Evolutionary conservation across 2,888 invertebrate species (phyloP).

Genomic region (Cetonia aurata): DNA sequence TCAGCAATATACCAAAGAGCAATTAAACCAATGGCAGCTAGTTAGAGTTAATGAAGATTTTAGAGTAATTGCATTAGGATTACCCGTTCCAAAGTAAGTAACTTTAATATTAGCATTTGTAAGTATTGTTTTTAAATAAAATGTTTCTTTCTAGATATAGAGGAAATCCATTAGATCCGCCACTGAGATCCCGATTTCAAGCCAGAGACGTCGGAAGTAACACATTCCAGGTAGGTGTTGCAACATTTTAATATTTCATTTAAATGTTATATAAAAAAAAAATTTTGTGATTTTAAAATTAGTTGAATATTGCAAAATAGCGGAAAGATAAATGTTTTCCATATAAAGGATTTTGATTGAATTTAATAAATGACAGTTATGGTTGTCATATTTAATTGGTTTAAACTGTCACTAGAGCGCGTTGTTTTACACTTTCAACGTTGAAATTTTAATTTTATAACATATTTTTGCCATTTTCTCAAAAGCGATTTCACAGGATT

Average conservation of each 20-base stretch:
- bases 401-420: too few species aligned
- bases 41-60: constrained; percentile 94
- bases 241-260: constrained; percentile 10
- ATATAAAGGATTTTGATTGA: too few species aligned
- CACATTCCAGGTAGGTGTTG: constrained; percentile 73
- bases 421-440: too few species aligned
- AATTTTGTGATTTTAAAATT: too few species aligned
- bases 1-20: constrained; percentile 83
- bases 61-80: constrained; percentile 91
- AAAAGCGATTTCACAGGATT: too few species aligned
- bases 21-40: constrained; percentile 88
- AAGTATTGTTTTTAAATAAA: neutral
- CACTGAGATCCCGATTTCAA: constrained; percentile 94
- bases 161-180: constrained; percentile 96
- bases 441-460: too few species aligned
- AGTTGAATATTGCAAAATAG: too few species aligned
- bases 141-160: constrained; percentile 71
- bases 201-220: constrained; percentile 83
- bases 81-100: constrained; percentile 80
- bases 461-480: too few species aligned
- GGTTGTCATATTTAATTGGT: too few species aligned
- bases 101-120: neutral
- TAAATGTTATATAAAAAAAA: too few species aligned
- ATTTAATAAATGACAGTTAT: too few species aligned
- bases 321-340: too few species aligned